phyloP scores from a whole-genome alignment of 2,888 invertebrate species.

The Oligia latruncula region DNA sequence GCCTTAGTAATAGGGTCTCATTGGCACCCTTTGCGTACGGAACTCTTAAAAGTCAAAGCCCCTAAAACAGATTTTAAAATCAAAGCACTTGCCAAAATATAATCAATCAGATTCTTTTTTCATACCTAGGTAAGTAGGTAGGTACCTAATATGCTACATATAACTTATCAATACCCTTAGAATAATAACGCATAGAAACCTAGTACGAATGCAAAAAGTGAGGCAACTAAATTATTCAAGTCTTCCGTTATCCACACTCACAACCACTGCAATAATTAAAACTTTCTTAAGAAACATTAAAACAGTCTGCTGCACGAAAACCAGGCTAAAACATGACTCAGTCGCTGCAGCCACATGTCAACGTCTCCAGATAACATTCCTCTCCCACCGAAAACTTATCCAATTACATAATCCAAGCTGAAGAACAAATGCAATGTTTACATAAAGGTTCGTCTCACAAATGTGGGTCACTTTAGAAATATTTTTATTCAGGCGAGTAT shows the following conservation, averaged over 20 bases:
- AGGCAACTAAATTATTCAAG: too few relatives aligned
- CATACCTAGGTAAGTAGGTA: too few relatives aligned
- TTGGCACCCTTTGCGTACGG: too few relatives aligned
- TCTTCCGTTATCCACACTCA: not conserved
- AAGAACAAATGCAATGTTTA: constrained; percentile 30
- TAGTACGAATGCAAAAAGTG: too few relatives aligned
- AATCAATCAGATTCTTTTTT: too few relatives aligned
- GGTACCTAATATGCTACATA: not conserved
- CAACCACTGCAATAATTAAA: constrained; percentile 26
- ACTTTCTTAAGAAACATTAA: constrained; percentile 20
- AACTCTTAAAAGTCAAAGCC: too few relatives aligned
- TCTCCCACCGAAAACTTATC: constrained; percentile 49
- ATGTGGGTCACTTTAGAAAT: constrained; percentile 33
- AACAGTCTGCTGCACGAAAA: constrained; percentile 16
- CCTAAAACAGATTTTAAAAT: too few relatives aligned
- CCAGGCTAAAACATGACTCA: constrained; percentile 25
- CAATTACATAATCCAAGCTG: constrained; percentile 51
- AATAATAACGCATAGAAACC: too few relatives aligned
- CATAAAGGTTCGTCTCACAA: not conserved
- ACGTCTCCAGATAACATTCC: constrained; percentile 27
- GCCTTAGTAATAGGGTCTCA: too few relatives aligned
- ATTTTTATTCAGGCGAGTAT: not conserved
- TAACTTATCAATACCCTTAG: not conserved
- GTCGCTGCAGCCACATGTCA: constrained; percentile 25
- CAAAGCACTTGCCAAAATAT: too few relatives aligned